These are phyloP conservation scores for Arctia plantaginis DNA, from an alignment of 2,888 invertebrate species.

Conservation along the genomic window DNA sequence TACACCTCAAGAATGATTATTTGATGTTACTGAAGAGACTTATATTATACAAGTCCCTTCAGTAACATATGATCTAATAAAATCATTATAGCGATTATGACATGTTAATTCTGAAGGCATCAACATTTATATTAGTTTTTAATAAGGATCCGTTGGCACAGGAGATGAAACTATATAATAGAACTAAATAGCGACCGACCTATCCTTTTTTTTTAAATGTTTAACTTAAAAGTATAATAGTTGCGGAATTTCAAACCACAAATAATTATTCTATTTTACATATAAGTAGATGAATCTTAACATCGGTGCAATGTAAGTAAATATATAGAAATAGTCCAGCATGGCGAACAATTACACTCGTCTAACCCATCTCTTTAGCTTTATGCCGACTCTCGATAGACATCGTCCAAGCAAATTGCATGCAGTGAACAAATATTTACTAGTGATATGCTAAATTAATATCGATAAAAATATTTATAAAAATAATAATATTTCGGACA, in stretches of 20 bases:
- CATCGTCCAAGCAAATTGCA: slow-evolving; percentile 53
- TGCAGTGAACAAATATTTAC: slow-evolving; percentile 51
- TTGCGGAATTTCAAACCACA: no score
- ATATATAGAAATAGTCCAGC: background rate
- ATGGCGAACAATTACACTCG: slow-evolving; percentile 15
- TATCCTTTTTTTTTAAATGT: no score
- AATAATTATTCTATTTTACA: background rate
- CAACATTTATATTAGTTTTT: background rate
- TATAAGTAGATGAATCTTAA: background rate
- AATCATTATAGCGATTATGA: no score
- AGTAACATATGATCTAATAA: no score
- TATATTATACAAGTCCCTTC: no score
- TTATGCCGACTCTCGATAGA: slow-evolving; percentile 39
- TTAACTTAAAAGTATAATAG: no score
- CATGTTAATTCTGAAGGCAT: background rate
- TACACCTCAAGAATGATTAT: no score
- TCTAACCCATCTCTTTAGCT: slow-evolving; percentile 15
- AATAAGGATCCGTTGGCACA: background rate
- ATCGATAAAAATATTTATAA: slow-evolving; percentile 20
- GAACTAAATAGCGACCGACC: no score
- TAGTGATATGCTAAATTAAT: slow-evolving; percentile 33
- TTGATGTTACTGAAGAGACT: no score
- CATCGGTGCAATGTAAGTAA: background rate
- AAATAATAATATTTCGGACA: no score
- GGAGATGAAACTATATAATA: no score